Evolutionary conservation across 2,888 invertebrate genomes (phyloP).

Genomic region (Tyria jacobaeae): DNA sequence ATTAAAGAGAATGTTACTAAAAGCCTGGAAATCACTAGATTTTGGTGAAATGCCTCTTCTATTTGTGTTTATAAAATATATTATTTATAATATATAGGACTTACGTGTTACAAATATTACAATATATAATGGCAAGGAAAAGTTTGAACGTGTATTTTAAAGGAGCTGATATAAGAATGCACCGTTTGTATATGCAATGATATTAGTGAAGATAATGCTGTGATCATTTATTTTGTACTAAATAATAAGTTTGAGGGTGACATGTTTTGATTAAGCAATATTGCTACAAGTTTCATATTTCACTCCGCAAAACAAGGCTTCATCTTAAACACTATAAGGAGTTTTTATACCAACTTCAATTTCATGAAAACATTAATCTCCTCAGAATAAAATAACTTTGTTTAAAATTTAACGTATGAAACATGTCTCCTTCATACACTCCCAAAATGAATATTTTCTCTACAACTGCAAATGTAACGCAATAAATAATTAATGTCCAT

Average conservation of each 20-base stretch:
- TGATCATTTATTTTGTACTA: conserved; percentile 39
- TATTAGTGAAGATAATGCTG: conserved; percentile 37
- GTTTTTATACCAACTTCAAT: too few species aligned
- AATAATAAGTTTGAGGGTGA: conserved; percentile 15
- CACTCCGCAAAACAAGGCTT: too few species aligned
- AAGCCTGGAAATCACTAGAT: background rate
- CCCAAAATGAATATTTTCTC: conserved; percentile 1
- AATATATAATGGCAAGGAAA: background rate
- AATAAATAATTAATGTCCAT: conserved; percentile 1
- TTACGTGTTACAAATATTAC: too few species aligned
- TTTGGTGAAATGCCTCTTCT: background rate
- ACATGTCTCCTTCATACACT: conserved; percentile 6
- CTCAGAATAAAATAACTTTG: too few species aligned
- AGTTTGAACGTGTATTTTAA: conserved; percentile 19
- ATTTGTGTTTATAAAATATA: too few species aligned
- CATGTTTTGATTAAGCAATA: background rate
- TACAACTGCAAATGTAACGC: conserved; percentile 10
- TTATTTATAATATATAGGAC: too few species aligned
- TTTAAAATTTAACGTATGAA: too few species aligned
- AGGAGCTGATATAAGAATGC: conserved; percentile 35
- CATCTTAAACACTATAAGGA: too few species aligned
- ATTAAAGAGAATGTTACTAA: background rate
- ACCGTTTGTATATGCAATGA: conserved; percentile 27
- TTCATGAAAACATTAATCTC: too few species aligned
- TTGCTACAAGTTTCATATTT: too few species aligned